Evolutionary conservation across 30 jellyfish, hydroid and myxozoan species (phyloP), one percentile per base, ranked within the genome.

Genomic region (Cassiopea xamachana): DNA sequence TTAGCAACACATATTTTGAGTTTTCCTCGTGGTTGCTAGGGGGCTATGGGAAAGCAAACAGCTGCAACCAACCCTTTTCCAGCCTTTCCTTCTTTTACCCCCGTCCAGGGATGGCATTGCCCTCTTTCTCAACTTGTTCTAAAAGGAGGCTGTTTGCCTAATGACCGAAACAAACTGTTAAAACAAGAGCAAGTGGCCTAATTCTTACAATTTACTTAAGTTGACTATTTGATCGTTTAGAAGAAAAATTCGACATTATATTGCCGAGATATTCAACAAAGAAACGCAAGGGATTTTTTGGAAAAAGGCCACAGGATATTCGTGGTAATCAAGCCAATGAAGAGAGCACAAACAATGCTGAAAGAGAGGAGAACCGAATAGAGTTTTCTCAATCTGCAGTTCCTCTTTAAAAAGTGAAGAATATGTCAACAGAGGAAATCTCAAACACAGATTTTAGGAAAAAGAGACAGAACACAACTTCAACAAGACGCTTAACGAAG

Each of bases 221-320:
- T 51, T 9, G 64, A 51, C 64, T 51, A 51, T 51, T 51, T 51
- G 64, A 51, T 51, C 64, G 9, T 51, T 51, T 74, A 45, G 39
- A 45, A 39, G 59, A 74, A 2, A 51, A 51, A 51, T 51, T 2
- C 8, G 64, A 51, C 4, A 51, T 4, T 2, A 80, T 19, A 80
- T 49, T 8, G 77, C 77, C 88, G 51, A 59, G 88, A 49, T 60
- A 47, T 60, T 80, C 77, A 50, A 80, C 77, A 51, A 80, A 80
- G 50, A 80, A 80, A 61, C 88, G 88, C 55, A 48, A 80, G 62
- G 55, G 78, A 61, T 59, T 49, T 55, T 80, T 80, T 49, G 50
- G 88, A 14, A 80, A 80, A 80, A 49, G 74, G 72, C 73, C 73
- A 17, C 74, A 18, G 78, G 88, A 80, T 47, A 12, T 80, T 80